Base-by-base conservation (phyloP, 2,797 vertebrate species). In the Sciurus carolinensis region DNA sequence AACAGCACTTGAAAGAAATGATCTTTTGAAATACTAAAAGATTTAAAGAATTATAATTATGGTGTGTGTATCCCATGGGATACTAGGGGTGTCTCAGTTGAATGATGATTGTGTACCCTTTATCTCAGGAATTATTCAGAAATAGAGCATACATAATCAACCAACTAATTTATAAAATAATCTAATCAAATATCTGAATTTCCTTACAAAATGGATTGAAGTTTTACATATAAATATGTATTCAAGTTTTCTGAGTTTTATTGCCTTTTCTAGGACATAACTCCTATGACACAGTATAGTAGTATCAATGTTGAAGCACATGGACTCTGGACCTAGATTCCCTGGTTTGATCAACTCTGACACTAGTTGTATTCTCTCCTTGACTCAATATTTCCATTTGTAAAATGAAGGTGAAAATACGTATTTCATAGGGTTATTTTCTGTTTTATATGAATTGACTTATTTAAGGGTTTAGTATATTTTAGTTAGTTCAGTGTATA, bases 41-140 rank as follows among this genome's bases (percentile, higher is more conserved):
- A 86, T 89, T 89, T 81, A 50, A 64, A 81, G 50, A 76, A 22
- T 77, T 24, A 47, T 92, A 66, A 73, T 73, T 62, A 7, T 92
- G 44, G 64, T 47, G 20, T 7, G 85, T 85, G 17, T 80, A 6
- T 75, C 71, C 7, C 54, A 64, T 30, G 1, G 59, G 22, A 62
- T n/a, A 9, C 59, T 62, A 26, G 22, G 8, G 30, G 5, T n/a
- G 17, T 54, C 54, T 62, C 18, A 22, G 13, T 76, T 84, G 36
- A 87, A 83, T 22, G 64, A 83, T 81, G 22, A 75, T 62, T 22
- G 5, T 91, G 7, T 1, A 59, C 3, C 1, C 26, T 84, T 84
- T 76, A 52, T 72, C 12, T 91, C 57, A 44, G 54, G 13, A 81
- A 76, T 93, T 85, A 90, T n/a, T 7, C 13, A 79, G 9, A 87